Evolutionary conservation across 2,888 invertebrate species (phyloP).

Genomic region (Oligia strigilis): DNA sequence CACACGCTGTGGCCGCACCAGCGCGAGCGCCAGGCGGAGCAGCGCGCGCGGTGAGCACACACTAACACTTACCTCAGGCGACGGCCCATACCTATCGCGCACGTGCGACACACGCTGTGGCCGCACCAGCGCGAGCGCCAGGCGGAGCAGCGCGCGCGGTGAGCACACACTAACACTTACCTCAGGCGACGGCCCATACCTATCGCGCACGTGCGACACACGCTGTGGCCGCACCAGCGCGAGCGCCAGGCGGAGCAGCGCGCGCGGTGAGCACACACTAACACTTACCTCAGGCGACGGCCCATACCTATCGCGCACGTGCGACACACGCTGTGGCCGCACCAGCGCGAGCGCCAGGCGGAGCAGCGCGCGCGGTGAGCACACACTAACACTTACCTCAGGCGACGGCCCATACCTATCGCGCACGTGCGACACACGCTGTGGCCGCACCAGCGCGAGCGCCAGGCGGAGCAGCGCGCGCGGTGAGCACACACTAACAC

Average conservation of each 20-base stretch:
- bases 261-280: slow-evolving; percentile 80
- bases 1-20: slow-evolving; percentile 95
- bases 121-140: slow-evolving; percentile 95
- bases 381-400: too few species aligned
- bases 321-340: slow-evolving; percentile 94
- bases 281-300: too few species aligned
- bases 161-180: not conserved
- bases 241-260: slow-evolving; percentile 94
- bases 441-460: too few species aligned
- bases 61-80: too few species aligned
- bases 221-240: slow-evolving; percentile 95
- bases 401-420: too few species aligned
- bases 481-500: slow-evolving; percentile 73
- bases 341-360: slow-evolving; percentile 94
- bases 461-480: too few species aligned
- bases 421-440: too few species aligned
- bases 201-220: slow-evolving; percentile 93
- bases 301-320: slow-evolving; percentile 91
- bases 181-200: too few species aligned
- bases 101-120: slow-evolving; percentile 94
- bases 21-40: slow-evolving; percentile 94
- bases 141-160: slow-evolving; percentile 93
- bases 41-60: slow-evolving; percentile 88
- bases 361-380: slow-evolving; percentile 90
- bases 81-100: slow-evolving; percentile 87